Conservation (phyloP, 2,113 vertebrate species). For the human (Homo sapiens) region DNA sequence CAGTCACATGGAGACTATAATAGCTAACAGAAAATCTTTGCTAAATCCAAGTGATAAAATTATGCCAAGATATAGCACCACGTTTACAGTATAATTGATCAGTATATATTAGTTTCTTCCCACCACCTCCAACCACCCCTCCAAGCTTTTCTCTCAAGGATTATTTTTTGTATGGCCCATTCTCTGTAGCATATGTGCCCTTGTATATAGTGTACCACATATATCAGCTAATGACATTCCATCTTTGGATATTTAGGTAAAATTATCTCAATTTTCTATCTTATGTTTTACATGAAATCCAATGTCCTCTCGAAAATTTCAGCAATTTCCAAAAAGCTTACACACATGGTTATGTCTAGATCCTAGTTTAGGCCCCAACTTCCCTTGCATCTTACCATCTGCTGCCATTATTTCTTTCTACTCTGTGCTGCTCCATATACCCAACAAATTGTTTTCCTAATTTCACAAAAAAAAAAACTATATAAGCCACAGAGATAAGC, state of each 20-base stretch:
- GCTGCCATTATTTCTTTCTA: background rate
- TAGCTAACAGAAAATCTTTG: background rate
- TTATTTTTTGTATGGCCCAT: background rate
- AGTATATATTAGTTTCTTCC: background rate
- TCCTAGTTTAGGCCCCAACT: background rate
- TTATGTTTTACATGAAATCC: background rate
- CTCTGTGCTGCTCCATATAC: background rate
- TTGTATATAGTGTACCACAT: background rate
- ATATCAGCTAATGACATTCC: background rate
- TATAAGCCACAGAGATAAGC: background rate
- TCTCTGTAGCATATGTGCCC: accelerated
- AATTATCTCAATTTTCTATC: background rate
- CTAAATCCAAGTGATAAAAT: background rate
- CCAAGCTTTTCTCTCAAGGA: background rate
- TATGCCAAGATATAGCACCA: background rate
- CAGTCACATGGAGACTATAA: background rate
- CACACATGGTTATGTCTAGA: background rate
- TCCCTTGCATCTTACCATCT: background rate
- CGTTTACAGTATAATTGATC: background rate
- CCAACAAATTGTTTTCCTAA: too few relatives aligned
- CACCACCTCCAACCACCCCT: too few relatives aligned
- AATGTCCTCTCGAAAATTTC: background rate
- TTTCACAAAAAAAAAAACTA: background rate
- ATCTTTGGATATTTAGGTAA: background rate
- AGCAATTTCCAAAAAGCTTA: background rate